Conservation (phyloP, 2,888 invertebrate species). For the Rhagonycha lutea region DNA sequence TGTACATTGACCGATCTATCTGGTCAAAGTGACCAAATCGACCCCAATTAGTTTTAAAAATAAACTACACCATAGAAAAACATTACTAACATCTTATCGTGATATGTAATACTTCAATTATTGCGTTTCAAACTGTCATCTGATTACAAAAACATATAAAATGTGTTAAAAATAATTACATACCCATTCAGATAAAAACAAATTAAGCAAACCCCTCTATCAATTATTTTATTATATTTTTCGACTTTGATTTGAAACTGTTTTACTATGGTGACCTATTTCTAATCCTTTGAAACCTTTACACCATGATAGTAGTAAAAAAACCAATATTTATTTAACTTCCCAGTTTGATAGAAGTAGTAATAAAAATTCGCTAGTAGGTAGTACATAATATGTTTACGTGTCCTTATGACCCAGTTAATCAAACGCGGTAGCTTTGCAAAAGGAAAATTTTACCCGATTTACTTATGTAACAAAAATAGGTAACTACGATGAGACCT, state of each 20-base stretch:
- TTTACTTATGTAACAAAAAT: neutral
- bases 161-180: neutral
- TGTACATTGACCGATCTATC: neutral
- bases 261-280: neutral
- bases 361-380: neutral
- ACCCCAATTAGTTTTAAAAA: neutral
- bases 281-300: neutral
- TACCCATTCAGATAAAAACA: neutral
- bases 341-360: neutral
- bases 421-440: neutral
- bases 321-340: neutral
- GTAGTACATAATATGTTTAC: constrained; percentile 10
- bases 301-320: neutral
- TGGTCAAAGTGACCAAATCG: neutral
- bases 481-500: neutral
- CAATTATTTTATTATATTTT: neutral
- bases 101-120: neutral
- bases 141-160: neutral
- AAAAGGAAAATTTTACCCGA: constrained; percentile 7
- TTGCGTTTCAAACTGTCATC: neutral
- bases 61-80: neutral
- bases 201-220: neutral
- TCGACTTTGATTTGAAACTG: neutral
- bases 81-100: neutral
- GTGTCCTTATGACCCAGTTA: constrained; percentile 26